Conservation (phyloP, 2,888 invertebrate genomes). For the Trachelus iudaicus region DNA sequence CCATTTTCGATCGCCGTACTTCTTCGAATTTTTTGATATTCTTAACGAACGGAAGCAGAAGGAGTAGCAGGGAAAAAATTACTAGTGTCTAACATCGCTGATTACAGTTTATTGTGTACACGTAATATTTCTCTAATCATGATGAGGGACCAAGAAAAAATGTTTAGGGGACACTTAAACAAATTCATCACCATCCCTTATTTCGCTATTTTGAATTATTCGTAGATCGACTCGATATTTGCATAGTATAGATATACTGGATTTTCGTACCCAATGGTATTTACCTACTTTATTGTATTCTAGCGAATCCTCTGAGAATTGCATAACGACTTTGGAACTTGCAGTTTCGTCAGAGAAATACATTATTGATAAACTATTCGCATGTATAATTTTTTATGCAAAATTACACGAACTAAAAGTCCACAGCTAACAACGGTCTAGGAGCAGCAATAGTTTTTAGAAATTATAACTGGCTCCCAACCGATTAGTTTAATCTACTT, state of each 20-base stretch:
- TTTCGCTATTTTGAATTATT: background rate
- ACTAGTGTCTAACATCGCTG: too few relatives aligned
- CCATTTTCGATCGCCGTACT: background rate
- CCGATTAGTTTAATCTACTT: too few relatives aligned
- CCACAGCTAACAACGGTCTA: too few relatives aligned
- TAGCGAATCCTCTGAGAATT: background rate
- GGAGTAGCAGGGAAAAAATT: background rate
- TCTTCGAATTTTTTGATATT: background rate
- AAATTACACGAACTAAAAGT: too few relatives aligned
- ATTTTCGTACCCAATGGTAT: background rate
- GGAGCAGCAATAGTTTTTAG: too few relatives aligned
- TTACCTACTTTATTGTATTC: background rate
- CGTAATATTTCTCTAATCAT: background rate
- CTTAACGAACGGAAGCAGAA: background rate
- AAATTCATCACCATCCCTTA: rapidly evolving
- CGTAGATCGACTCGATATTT: background rate
- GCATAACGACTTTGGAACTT: background rate
- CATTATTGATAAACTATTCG: background rate
- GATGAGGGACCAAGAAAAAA: too few relatives aligned
- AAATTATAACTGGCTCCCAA: too few relatives aligned
- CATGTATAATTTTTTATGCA: too few relatives aligned
- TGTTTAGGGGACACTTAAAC: too few relatives aligned
- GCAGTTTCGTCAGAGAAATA: background rate
- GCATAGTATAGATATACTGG: background rate
- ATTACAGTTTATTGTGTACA: too few relatives aligned